Base-by-base conservation (phyloP, 53 echinoderm and acorn worm genomes). In the Zoroaster sp. region DNA sequence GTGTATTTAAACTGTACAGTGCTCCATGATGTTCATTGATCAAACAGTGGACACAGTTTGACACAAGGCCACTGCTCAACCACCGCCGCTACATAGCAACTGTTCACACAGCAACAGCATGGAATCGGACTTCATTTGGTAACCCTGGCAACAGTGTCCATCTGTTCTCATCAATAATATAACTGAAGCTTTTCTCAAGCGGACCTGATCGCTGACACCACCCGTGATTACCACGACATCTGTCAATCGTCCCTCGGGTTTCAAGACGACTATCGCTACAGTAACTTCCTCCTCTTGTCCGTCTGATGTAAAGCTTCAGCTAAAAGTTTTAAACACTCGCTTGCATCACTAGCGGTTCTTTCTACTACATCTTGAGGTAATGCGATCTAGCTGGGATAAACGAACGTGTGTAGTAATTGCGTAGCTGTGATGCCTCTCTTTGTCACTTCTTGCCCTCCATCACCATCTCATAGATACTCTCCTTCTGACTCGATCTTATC, bases 191-290 rank as follows among this genome's bases (percentile, higher is more conserved):
- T 23, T 97, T 94, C 9, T 94, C 90, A 34, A 95, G 54, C 3
- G 98, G 98, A 35, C 98, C 98, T 93, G 78, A 71, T 94, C 95
- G 4, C 95, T 95, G 33, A 97, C 95, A 23, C 98, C 98, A 42
- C 98, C 98, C 1, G 95, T 97, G 65, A 97, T 97, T 77, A 97
- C 89, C 32, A 97, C 95, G 23, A 97, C 98, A 66, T 97, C 98
- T 38, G 94, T 95, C 25, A 97, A 66, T 53, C 95, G 90, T 30
- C 98, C 98, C 79, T 97, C 95, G 4, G 98, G 98, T 71, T 95
- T 97, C 87, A 97, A 53, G 14, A 97, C 98, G 98, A 59, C 98
- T 97, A 83, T 97, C 98, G n/a, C 94, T 95, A 36, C 98, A 97
- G 90, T 97, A 97, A 68, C 98, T 97, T 28, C 91, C 40, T 68